A percentile compares a stretch with the other conserved stretches of the same genome.
phyloP scores from a whole-genome alignment of 2,113 vertebrate species.

The Campylomormyrus numenius region DNA sequence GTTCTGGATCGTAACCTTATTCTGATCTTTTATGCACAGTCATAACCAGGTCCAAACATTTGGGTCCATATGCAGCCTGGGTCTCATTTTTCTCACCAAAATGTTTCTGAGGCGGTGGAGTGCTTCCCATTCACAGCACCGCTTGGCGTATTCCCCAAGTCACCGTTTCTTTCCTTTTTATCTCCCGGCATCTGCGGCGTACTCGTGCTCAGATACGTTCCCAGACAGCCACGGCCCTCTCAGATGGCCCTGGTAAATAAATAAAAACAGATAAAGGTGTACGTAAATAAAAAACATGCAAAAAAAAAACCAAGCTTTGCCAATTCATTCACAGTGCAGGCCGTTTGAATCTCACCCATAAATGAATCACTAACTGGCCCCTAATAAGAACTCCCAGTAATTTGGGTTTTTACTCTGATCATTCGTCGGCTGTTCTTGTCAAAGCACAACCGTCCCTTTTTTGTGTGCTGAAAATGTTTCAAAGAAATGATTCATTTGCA shows the following conservation, averaged over 20 bases:
- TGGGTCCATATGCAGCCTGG: not conserved
- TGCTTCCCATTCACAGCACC: not conserved
- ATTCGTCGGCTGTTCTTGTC: slow-evolving; percentile 30
- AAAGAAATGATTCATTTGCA: slow-evolving; percentile 37
- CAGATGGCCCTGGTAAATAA: slow-evolving; percentile 15
- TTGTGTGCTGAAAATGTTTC: slow-evolving; percentile 30
- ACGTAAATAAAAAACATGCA: slow-evolving; percentile 13
- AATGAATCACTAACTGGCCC: slow-evolving; percentile 25
- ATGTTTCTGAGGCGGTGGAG: not conserved
- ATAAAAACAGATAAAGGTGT: slow-evolving; percentile 14
- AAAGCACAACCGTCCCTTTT: slow-evolving; percentile 32
- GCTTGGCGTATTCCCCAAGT: not conserved
- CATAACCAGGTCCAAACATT: not conserved
- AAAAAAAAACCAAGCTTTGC: not conserved
- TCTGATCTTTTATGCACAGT: not conserved
- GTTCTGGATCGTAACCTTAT: not conserved
- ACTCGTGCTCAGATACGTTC: not conserved
- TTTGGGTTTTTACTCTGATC: slow-evolving; percentile 29
- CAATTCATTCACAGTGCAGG: slow-evolving; percentile 11
- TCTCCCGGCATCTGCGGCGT: not conserved
- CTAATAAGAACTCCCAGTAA: slow-evolving; percentile 15
- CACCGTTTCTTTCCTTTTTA: not conserved
- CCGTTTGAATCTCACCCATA: slow-evolving; percentile 11
- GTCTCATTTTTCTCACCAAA: not conserved
- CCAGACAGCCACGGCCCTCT: slow-evolving; percentile 5